phyloP scores from a whole-genome alignment of 2,797 vertebrate species.

The Gymnocypris eckloni region DNA sequence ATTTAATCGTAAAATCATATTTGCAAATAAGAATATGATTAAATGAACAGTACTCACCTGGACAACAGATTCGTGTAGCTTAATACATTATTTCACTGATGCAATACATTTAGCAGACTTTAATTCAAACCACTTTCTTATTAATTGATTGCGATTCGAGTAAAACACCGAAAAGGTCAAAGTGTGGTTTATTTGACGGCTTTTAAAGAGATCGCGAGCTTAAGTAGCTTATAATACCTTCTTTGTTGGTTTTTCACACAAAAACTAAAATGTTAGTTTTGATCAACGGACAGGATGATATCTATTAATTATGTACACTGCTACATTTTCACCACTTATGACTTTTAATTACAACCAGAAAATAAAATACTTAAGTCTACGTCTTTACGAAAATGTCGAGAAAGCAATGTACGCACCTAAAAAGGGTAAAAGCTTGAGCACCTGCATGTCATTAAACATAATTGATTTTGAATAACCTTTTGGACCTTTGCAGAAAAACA shows the following conservation, averaged over 20 bases:
- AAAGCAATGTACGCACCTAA: not conserved
- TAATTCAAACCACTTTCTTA: not conserved
- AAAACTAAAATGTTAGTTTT: not conserved
- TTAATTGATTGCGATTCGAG: not conserved
- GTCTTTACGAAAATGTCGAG: not conserved
- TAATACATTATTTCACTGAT: not conserved
- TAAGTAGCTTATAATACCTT: not conserved
- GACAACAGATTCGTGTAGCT: not conserved
- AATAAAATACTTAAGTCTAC: not conserved
- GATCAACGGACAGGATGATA: too few relatives aligned
- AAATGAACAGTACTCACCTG: not conserved
- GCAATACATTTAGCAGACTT: not conserved
- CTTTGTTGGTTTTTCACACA: not conserved
- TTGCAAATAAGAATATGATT: not conserved
- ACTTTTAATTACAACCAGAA: not conserved
- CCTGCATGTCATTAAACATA: conserved; percentile 21
- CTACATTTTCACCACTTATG: not conserved
- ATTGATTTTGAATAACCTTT: conserved; percentile 5
- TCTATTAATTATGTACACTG: not conserved
- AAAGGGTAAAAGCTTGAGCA: not conserved
- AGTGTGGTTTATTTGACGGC: not conserved
- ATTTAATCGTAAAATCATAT: not conserved
- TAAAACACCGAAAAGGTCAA: not conserved
- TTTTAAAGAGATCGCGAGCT: not conserved
- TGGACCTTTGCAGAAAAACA: not conserved